These are phyloP conservation scores for Chrysaora quinquecirrha DNA, from an alignment of 30 jellyfish, hydroid and myxozoan species.

Conservation along the genomic window DNA sequence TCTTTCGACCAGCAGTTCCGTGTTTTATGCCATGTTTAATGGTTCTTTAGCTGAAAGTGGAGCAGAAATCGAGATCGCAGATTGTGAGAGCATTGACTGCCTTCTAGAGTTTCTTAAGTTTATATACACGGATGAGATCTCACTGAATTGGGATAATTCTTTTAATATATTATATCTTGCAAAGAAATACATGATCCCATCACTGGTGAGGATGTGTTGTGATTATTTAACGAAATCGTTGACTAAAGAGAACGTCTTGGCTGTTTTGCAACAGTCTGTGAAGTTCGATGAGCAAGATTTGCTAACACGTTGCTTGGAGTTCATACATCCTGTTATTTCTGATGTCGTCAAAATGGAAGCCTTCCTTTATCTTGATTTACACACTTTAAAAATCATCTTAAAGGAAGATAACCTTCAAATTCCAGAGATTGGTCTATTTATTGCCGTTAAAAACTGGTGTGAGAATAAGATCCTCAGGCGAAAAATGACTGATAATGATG, in stretches of 20 bases:
- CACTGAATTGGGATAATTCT: slow-evolving; percentile 51
- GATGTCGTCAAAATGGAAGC: slow-evolving; percentile 58
- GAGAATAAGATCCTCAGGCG: slow-evolving; percentile 38
- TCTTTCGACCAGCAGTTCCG: slow-evolving; percentile 66
- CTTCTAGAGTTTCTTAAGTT: slow-evolving; percentile 39
- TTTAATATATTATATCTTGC: slow-evolving; percentile 38
- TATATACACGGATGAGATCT: slow-evolving; percentile 42
- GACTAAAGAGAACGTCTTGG: slow-evolving; percentile 63
- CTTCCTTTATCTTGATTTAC: slow-evolving; percentile 36
- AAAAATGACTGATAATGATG: slow-evolving; percentile 46
- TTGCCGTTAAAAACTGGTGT: slow-evolving; percentile 58
- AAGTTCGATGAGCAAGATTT: slow-evolving; percentile 47
- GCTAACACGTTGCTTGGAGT: slow-evolving; percentile 38
- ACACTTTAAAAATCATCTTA: slow-evolving; percentile 33
- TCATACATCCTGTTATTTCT: slow-evolving; percentile 50
- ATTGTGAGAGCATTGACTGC: slow-evolving; percentile 52
- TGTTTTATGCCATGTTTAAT: slow-evolving; percentile 58
- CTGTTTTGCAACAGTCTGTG: slow-evolving; percentile 64
- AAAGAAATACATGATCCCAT: slow-evolving; percentile 65
- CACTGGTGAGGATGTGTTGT: slow-evolving; percentile 41
- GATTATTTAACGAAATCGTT: slow-evolving; percentile 33
- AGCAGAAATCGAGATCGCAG: slow-evolving; percentile 39
- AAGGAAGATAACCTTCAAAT: slow-evolving; percentile 57
- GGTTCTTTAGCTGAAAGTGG: slow-evolving; percentile 53
- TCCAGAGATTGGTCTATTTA: slow-evolving; percentile 36